Conservation (phyloP, 2,797 vertebrate species). For the Gadopsis bispinosus region DNA sequence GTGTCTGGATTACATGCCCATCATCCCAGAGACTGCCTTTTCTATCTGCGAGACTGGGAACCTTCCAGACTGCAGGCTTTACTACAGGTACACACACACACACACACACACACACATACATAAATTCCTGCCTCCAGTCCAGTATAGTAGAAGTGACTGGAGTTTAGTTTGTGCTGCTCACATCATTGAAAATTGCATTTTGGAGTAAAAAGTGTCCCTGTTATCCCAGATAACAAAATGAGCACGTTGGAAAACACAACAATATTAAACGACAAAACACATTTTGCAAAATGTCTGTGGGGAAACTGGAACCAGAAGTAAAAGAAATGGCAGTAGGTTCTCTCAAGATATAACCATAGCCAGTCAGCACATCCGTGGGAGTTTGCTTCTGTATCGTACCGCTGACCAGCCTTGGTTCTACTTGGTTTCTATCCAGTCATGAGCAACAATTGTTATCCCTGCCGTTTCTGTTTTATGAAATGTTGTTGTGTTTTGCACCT, state of each 20-base stretch:
- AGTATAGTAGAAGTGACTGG: background rate
- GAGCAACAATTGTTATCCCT: no score
- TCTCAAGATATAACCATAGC: background rate
- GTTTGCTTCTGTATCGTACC: no score
- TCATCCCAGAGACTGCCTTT: slow-evolving; percentile 93
- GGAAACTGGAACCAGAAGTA: no score
- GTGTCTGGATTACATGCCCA: slow-evolving; percentile 92
- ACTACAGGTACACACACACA: slow-evolving; percentile 82
- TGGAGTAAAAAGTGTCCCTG: background rate
- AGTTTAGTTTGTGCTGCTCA: background rate
- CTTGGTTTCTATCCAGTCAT: no score
- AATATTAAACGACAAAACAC: no score
- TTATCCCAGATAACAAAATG: no score
- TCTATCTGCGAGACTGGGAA: slow-evolving; percentile 92
- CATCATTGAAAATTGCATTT: background rate
- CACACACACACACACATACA: slow-evolving; percentile 25
- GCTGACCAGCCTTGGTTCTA: no score
- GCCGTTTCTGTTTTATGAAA: background rate
- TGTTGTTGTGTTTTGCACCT: background rate
- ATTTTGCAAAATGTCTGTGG: no score
- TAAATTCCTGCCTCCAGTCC: background rate
- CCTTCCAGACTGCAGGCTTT: slow-evolving; percentile 87
- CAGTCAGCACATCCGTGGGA: background rate
- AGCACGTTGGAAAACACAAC: no score
- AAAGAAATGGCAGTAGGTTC: background rate